A percentile compares a stretch with the other conserved stretches of the same genome.
phyloP scores from a whole-genome alignment of 2,797 vertebrate genomes.

The Catamblyrhynchus diadema region DNA sequence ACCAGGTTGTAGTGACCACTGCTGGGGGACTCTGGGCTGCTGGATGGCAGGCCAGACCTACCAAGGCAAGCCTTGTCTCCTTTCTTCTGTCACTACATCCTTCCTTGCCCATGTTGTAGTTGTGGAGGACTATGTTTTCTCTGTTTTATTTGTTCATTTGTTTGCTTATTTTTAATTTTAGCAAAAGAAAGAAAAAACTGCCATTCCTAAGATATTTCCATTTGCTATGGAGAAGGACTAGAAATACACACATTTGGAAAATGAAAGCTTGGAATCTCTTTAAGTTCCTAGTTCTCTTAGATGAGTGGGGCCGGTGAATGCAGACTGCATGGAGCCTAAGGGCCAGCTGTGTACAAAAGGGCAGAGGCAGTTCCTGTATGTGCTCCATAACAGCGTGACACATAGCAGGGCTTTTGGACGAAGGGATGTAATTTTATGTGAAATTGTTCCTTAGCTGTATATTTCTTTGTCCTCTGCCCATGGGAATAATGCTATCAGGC shows the following conservation, averaged over 20 bases:
- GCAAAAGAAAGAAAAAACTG: background rate
- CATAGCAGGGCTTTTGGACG: slow-evolving; percentile 17
- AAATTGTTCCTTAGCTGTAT: slow-evolving; percentile 43
- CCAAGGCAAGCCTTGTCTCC: background rate
- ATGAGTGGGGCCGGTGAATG: background rate
- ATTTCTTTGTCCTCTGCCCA: slow-evolving; percentile 56
- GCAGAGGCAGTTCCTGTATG: slow-evolving; percentile 64
- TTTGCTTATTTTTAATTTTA: background rate
- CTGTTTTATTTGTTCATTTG: background rate
- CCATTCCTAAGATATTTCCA: background rate
- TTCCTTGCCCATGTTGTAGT: background rate
- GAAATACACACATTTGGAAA: background rate
- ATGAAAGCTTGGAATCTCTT: background rate
- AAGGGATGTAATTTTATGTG: slow-evolving; percentile 43
- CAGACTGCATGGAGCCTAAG: slow-evolving; percentile 61
- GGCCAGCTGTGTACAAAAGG: slow-evolving; percentile 64
- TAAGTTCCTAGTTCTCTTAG: background rate
- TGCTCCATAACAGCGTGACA: slow-evolving; percentile 38
- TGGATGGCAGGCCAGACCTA: background rate
- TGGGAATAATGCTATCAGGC: slow-evolving; percentile 19
- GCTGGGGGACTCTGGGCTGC: background rate
- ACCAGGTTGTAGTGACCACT: background rate
- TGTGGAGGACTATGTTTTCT: background rate
- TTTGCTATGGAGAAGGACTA: background rate
- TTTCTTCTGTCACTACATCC: background rate